Conservation (phyloP, 2,113 vertebrate genomes). For the Sorex fumeus region DNA sequence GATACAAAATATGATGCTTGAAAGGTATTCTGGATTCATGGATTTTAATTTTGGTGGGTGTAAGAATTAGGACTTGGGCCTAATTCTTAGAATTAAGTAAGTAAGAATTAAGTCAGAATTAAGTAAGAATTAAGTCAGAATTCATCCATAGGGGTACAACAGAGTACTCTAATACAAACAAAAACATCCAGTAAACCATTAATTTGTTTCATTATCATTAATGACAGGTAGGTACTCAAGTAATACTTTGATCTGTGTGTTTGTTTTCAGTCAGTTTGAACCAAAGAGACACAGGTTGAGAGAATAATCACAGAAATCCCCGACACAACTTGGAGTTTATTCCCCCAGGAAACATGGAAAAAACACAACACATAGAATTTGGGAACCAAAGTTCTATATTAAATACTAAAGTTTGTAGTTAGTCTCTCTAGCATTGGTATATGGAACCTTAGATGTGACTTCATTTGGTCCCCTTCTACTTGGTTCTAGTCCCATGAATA, state of each 20-base stretch:
- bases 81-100: no score
- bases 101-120: no score
- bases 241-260: slow-evolving; percentile 28
- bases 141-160: no score
- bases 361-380: neutral
- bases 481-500: neutral
- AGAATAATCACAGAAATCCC: slow-evolving; percentile 43
- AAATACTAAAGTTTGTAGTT: neutral
- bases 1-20: neutral
- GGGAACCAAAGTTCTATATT: neutral
- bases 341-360: slow-evolving; percentile 4
- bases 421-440: neutral
- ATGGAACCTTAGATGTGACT: neutral
- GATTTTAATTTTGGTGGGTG: no score
- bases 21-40: no score
- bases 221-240: neutral
- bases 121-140: no score
- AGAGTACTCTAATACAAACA: slow-evolving; percentile 24
- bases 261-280: slow-evolving; percentile 44
- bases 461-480: neutral
- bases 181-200: slow-evolving; percentile 30
- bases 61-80: no score
- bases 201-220: slow-evolving; percentile 31
- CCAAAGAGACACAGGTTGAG: neutral
- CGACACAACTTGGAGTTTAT: neutral